Conservation (phyloP, 1,140 invertebrate genomes). For the Apis laboriosa region DNA sequence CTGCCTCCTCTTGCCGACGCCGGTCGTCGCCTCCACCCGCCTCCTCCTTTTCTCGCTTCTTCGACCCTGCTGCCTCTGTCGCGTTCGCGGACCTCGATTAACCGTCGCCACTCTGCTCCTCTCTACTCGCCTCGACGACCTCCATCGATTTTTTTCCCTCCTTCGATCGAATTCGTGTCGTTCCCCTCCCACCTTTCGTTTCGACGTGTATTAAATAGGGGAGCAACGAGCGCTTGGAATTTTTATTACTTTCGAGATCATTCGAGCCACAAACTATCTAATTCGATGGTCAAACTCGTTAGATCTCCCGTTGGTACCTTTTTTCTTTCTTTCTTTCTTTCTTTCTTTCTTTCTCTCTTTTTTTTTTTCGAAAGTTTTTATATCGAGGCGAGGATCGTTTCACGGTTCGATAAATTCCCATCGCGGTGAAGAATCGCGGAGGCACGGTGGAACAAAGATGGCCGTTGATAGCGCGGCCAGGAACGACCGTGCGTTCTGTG, state of each 20-base stretch:
- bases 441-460: conserved; percentile 70
- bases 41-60: conserved; percentile 11
- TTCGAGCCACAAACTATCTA: background rate
- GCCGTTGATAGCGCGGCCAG: conserved; percentile 62
- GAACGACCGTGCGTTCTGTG: conserved; percentile 60
- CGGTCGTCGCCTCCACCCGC: conserved; percentile 55
- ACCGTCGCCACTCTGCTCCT: background rate
- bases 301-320: background rate
- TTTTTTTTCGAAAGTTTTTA: background rate
- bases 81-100: conserved; percentile 4
- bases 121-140: background rate
- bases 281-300: conserved; percentile 36
- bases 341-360: too few species aligned
- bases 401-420: conserved; percentile 63
- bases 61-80: background rate
- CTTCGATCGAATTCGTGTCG: background rate
- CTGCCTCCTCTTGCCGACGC: conserved; percentile 73
- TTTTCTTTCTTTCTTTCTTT: too few species aligned
- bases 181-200: too few species aligned
- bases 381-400: background rate
- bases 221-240: too few species aligned
- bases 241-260: too few species aligned
- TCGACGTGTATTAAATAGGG: too few species aligned
- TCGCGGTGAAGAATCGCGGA: conserved; percentile 43
- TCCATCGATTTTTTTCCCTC: background rate